Base-by-base conservation (phyloP, 35 echinoderm and acorn worm genomes). In the Diadema setosum region DNA sequence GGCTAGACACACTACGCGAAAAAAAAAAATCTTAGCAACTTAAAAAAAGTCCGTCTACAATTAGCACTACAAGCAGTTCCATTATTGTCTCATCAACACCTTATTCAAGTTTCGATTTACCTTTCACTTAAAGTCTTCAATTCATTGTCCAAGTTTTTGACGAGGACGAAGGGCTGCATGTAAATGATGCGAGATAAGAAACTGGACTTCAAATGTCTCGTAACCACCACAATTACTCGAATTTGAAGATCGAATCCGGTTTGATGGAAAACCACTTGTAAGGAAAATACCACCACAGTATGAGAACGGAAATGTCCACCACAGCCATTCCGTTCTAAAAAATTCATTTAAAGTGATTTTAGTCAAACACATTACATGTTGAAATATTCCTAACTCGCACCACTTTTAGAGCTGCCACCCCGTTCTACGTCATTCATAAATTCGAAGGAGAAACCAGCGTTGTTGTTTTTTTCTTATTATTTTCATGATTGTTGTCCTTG, bases 191-290 rank as follows among this genome's bases (percentile, higher is more conserved):
- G 37, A 67, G 63, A 34, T 31, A 11, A 67, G 30, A 12, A 14
- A 33, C 21, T 32, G 21, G 37, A 33, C 27, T 33, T 67, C 37
- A 12, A 33, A 26, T 15, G 37, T 67, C 63, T 33, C 30, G 37
- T 67, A 67, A 67, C 63, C 63, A 67, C 63, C 63, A 67, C 63
- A 67, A 67, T 67, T 67, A 67, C 37, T 67, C 37, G 63, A 67
- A 33, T 67, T 16, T 67, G 63, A 67, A 67, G 37, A 67, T 34
- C 30, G 21, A 33, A 67, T 67, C 63, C 30, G 21, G 20, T 33
- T 34, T 33, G 27, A 67, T 27, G 63, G 63, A 67, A 67, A 3
- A 67, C 12, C 37, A 33, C 3, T 32, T 65, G 61, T 65, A 26
- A 11, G 18, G 37, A 33, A 33, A 33, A 26, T 34, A 67, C 63